Percentiles rank a stretch among this genome's conserved stretches.
Evolutionary conservation across 2,797 vertebrate genomes (phyloP).

Genomic region (Acomys russatus): DNA sequence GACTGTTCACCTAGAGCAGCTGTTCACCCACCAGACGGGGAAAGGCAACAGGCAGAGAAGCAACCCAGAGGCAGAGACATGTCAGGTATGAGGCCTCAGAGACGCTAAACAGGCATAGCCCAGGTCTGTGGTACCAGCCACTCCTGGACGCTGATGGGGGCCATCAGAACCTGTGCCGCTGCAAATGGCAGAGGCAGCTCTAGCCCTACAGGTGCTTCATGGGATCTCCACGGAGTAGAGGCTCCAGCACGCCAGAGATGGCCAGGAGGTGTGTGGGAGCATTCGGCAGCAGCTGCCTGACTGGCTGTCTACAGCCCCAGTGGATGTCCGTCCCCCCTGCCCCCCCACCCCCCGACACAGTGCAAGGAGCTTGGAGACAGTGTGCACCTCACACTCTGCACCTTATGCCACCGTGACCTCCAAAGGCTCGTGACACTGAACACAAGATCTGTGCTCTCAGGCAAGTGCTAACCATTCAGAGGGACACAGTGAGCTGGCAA

Average conservation of each 20-base stretch:
- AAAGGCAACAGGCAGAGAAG: not conserved
- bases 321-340: no score
- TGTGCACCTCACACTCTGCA: not conserved
- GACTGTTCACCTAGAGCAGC: not conserved
- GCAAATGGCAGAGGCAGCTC: slow-evolving; percentile 89
- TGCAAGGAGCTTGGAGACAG: not conserved
- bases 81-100: not conserved
- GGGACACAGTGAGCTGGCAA: no score
- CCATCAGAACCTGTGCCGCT: slow-evolving; percentile 68
- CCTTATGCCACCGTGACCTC: not conserved
- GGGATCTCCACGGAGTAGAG: slow-evolving; percentile 89
- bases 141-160: slow-evolving; percentile 79
- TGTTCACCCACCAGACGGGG: not conserved
- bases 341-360: slow-evolving; percentile 63
- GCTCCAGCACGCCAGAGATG: slow-evolving; percentile 89
- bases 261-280: slow-evolving; percentile 87
- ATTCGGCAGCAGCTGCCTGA: slow-evolving; percentile 82
- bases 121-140: rapidly evolving
- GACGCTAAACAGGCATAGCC: not conserved
- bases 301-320: not conserved
- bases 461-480: not conserved
- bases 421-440: not conserved
- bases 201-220: slow-evolving; percentile 88
- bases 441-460: not conserved
- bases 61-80: no score